Conservation (phyloP, 1,140 invertebrate species). For the Macrobrachium nipponense region DNA sequence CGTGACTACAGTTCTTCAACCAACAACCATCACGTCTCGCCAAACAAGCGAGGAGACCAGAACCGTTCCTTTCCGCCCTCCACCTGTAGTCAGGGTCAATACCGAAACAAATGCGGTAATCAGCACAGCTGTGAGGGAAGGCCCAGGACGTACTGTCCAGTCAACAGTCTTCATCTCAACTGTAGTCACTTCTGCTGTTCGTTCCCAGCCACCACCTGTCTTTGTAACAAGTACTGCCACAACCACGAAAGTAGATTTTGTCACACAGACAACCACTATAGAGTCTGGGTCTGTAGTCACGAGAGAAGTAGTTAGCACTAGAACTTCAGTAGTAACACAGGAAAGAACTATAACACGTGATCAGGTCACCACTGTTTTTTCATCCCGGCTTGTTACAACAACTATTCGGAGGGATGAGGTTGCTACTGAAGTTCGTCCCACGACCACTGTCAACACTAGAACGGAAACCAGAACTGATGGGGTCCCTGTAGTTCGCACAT, state of each 20-base stretch:
- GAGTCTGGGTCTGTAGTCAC: background rate
- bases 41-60: constrained; percentile 7
- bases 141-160: constrained; percentile 22
- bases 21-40: constrained; percentile 24
- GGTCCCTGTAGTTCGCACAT: background rate
- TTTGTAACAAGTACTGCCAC: constrained; percentile 34
- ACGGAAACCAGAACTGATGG: background rate
- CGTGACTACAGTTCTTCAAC: constrained; percentile 1
- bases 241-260: constrained; percentile 19
- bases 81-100: constrained; percentile 2
- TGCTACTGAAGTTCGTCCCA: constrained; percentile 26
- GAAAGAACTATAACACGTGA: background rate
- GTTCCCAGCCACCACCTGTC: constrained; percentile 20
- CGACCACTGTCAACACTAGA: constrained; percentile 20
- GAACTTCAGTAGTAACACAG: background rate
- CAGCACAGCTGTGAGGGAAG: constrained; percentile 8
- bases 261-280: constrained; percentile 26
- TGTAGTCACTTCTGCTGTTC: constrained; percentile 11
- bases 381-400: constrained; percentile 1
- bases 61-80: constrained; percentile 30
- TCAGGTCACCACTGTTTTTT: background rate
- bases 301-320: constrained; percentile 9
- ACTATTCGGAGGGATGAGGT: constrained; percentile 12
- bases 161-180: background rate
- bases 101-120: background rate